Conservation (phyloP, 2,797 vertebrate genomes). For the Prionace glauca region DNA sequence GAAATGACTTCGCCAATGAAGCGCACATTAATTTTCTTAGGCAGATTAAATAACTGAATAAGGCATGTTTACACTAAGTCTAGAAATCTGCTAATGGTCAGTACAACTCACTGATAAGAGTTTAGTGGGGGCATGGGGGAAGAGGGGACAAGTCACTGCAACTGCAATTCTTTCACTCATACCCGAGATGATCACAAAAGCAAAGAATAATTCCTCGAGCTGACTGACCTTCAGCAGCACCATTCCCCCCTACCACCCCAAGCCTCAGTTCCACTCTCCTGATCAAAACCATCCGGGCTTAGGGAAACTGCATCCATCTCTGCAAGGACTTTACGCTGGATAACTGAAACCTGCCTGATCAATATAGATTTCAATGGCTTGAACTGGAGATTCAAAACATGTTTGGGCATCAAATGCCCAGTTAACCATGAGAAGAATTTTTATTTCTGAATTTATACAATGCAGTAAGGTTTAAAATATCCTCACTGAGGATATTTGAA, state of each 20-base stretch:
- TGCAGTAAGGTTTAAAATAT: background rate
- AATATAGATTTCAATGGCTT: background rate
- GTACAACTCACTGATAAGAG: background rate
- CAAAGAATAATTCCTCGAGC: background rate
- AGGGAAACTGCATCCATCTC: background rate
- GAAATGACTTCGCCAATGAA: background rate
- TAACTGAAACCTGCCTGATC: background rate
- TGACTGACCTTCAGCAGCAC: background rate
- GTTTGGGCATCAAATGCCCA: too few relatives aligned
- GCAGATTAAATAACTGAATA: background rate
- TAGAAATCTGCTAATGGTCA: background rate
- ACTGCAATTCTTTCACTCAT: background rate
- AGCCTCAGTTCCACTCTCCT: background rate
- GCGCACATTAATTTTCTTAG: background rate
- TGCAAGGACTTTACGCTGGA: too few relatives aligned
- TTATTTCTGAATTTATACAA: background rate
- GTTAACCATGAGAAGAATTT: background rate
- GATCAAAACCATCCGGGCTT: background rate
- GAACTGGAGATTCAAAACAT: too few relatives aligned
- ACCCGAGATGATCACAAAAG: background rate
- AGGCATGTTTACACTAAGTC: background rate
- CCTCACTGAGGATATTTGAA: constrained; percentile 32
- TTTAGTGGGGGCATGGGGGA: background rate
- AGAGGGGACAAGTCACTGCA: background rate
- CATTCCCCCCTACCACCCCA: background rate